Evolutionary conservation across 2,797 vertebrate species (phyloP), one percentile per base, ranked within the genome.

Genomic region (Sciurus vulgaris): DNA sequence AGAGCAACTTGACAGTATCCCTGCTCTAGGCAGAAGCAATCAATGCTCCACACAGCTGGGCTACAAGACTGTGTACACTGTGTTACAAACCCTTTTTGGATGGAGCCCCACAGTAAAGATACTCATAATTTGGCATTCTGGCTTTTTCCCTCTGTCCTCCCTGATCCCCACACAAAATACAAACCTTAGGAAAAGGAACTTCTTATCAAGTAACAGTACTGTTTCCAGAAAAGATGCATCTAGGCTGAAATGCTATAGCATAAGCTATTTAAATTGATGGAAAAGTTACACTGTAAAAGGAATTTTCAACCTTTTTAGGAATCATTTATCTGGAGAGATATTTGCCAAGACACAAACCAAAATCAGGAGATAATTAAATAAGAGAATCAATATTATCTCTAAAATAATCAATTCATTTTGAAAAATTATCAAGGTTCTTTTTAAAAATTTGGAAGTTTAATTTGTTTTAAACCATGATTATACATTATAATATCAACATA

Each of bases 11-110:
- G 98, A 99, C 99, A 99, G 99, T 98, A 98, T 99, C 98, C 97
- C 98, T 97, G 98, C 99, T 99, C 98, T 98, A 99, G 99, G 99
- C 99, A 99, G 98, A 98, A 99, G 99, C 99, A 99, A 99, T 98
- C 98, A 98, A 99, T 99, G 99, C 98, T 98, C 95, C 63, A 98
- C 98, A 98, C 98, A 99, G 98, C 98, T 98, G 98, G 99, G 98
- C 98, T 96, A 95, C 95, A 56, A 96, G 98, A 98, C 97, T 97
- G 96, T 97, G 96, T 96, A 98, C 98, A 90, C 94, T 97, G 97
- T 97, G 97, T 97, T 97, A 97, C 97, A 98, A 98, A 98, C 97
- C 98, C 97, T 97, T 97, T 91, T 96, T 97, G 98, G 97, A 98
- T 96, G 97, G 95, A 98, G 96, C 94, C 96, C 95, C 97, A 91